Evolutionary conservation across 2,888 invertebrate genomes (phyloP).

Genomic region (Blastobasis lacticolella): DNA sequence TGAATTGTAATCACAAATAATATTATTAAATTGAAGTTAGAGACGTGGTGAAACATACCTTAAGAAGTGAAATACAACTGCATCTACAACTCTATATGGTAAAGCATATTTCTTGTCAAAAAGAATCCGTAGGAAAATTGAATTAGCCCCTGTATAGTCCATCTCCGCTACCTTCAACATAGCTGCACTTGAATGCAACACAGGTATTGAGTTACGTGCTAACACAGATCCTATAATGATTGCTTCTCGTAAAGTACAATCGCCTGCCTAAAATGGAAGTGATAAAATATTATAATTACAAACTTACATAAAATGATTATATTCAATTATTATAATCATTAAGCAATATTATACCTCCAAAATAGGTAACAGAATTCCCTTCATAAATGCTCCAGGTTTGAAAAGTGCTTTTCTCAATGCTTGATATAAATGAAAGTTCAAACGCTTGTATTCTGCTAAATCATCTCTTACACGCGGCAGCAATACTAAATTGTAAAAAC

Average conservation of each 20-base stretch:
- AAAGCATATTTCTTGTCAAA: slow-evolving; percentile 98
- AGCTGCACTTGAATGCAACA: slow-evolving; percentile 95
- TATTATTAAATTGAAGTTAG: no score
- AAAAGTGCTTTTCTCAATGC: slow-evolving; percentile 94
- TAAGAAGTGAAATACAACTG: slow-evolving; percentile 94
- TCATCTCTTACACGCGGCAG: slow-evolving; percentile 96
- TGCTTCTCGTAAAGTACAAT: slow-evolving; percentile 96
- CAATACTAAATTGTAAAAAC: slow-evolving; percentile 94
- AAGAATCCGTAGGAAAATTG: slow-evolving; percentile 93
- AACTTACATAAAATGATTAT: not conserved
- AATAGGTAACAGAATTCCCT: slow-evolving; percentile 85
- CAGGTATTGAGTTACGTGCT: slow-evolving; percentile 92
- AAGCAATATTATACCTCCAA: slow-evolving; percentile 62
- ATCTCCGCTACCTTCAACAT: slow-evolving; percentile 97
- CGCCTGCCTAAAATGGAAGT: slow-evolving; percentile 79
- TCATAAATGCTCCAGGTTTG: slow-evolving; percentile 99
- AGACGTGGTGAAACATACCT: slow-evolving; percentile 68
- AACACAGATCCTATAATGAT: slow-evolving; percentile 95
- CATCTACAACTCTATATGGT: slow-evolving; percentile 95
- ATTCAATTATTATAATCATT: not conserved
- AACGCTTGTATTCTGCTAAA: slow-evolving; percentile 92
- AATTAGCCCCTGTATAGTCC: slow-evolving; percentile 97
- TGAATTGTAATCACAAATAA: no score
- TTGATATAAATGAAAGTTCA: slow-evolving; percentile 97
- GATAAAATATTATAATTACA: slow-evolving; percentile 1